These are phyloP conservation scores for Drosophila melanica DNA, from an alignment of 1,140 invertebrate genomes.

Conservation along the genomic window DNA sequence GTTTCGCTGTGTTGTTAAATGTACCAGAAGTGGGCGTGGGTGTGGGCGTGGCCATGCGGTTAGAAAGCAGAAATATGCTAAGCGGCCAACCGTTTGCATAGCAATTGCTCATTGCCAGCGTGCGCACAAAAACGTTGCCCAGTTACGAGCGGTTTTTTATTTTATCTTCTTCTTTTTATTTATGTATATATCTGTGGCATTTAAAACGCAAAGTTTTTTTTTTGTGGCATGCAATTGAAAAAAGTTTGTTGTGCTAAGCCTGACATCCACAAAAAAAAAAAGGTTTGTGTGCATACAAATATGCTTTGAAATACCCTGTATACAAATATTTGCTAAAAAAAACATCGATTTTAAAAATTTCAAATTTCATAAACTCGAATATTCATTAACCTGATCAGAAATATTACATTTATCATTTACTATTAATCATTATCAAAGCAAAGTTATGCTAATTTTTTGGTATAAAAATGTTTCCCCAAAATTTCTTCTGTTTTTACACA, in stretches of 20 bases:
- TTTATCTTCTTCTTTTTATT: slow-evolving; percentile 18
- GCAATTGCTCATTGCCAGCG: slow-evolving; percentile 74
- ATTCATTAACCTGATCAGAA: too few species aligned
- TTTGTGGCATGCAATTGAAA: slow-evolving; percentile 13
- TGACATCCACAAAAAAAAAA: neutral
- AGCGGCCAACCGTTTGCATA: slow-evolving; percentile 71
- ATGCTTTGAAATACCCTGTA: slow-evolving; percentile 18
- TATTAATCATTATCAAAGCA: too few species aligned
- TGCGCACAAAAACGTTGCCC: slow-evolving; percentile 22
- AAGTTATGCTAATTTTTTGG: too few species aligned
- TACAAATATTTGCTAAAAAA: too few species aligned
- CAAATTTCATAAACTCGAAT: too few species aligned
- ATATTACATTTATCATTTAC: too few species aligned
- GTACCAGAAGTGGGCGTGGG: slow-evolving; percentile 54
- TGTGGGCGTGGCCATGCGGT: slow-evolving; percentile 50
- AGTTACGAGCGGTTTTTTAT: slow-evolving; percentile 32
- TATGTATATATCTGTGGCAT: neutral
- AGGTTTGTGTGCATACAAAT: neutral
- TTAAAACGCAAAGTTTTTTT: slow-evolving; percentile 46
- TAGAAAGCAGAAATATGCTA: slow-evolving; percentile 80
- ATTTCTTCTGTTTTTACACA: neutral
- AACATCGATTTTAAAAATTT: too few species aligned
- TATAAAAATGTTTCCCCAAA: too few species aligned
- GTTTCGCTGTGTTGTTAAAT: slow-evolving; percentile 57
- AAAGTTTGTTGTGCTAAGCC: slow-evolving; percentile 15